phyloP scores from a whole-genome alignment of 2,113 vertebrate genomes.

The Phoxinus phoxinus region DNA sequence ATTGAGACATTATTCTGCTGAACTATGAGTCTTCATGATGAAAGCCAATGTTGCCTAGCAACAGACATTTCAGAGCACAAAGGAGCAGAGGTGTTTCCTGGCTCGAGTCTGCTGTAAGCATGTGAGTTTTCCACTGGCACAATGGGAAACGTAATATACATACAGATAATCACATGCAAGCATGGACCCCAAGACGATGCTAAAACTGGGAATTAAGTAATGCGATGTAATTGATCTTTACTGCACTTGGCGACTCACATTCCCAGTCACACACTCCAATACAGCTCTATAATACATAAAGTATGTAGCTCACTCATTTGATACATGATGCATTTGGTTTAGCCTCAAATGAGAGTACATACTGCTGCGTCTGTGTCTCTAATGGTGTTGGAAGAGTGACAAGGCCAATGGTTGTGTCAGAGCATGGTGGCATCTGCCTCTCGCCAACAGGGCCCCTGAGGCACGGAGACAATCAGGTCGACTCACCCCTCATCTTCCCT shows the following conservation, averaged over 20 bases:
- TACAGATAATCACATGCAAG: conserved; percentile 17
- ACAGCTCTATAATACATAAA: background rate
- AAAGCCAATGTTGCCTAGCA: conserved; percentile 66
- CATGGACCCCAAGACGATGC: conserved; percentile 12
- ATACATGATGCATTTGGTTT: background rate
- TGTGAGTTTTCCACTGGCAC: conserved; percentile 39
- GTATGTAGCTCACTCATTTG: background rate
- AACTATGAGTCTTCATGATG: conserved; percentile 58
- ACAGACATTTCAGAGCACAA: conserved; percentile 58
- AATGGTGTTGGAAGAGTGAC: conserved; percentile 15
- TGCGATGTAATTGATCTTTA: conserved; percentile 29
- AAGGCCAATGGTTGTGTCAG: conserved; percentile 34
- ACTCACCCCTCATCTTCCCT: conserved; percentile 8
- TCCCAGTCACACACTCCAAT: background rate
- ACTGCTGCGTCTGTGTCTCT: conserved; percentile 20
- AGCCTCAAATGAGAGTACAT: background rate
- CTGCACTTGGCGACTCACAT: background rate
- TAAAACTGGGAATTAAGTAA: conserved; percentile 45
- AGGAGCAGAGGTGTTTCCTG: conserved; percentile 64
- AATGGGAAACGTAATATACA: conserved; percentile 29
- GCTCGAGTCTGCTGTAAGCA: conserved; percentile 52
- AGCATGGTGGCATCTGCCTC: conserved; percentile 26
- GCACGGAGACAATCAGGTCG: conserved; percentile 48
- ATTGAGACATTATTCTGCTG: conserved; percentile 63
- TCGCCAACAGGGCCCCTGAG: conserved; percentile 40